Evolutionary conservation across 1,140 invertebrate species (phyloP), one percentile per base, ranked within the genome.

Genomic region (Rhynchophorus ferrugineus): DNA sequence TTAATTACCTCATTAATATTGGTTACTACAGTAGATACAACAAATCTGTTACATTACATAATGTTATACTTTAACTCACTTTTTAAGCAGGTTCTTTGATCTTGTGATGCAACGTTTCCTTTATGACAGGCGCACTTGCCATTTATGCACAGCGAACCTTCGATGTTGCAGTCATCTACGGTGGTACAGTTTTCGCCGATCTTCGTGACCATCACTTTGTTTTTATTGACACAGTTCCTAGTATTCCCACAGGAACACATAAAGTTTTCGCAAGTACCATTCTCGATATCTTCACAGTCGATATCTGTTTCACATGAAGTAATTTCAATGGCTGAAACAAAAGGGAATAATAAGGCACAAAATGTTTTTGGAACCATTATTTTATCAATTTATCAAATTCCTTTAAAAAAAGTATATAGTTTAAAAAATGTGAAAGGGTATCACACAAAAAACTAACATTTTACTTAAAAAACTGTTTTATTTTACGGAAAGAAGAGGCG

Each of bases 1-100:
- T n/a, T n/a, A n/a, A n/a, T n/a, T n/a, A n/a, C n/a, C n/a, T n/a
- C n/a, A n/a, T n/a, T n/a, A n/a, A n/a, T n/a, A n/a, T n/a, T n/a
- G n/a, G n/a, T n/a, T n/a, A n/a, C n/a, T n/a, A n/a, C n/a, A n/a
- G n/a, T n/a, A n/a, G n/a, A n/a, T n/a, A n/a, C n/a, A n/a, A n/a
- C n/a, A n/a, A n/a, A n/a, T n/a, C n/a, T n/a, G n/a, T n/a, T n/a
- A n/a, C n/a, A n/a, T n/a, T n/a, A n/a, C n/a, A n/a, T n/a, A n/a
- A n/a, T n/a, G n/a, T 29, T 29, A 29, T 29, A 29, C 5, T 5
- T 29, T 29, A n/a, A 22, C 43, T 44, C 34, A 44, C 43, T 22
- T 17, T 6, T 44, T 18, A 44, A 44, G 34, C 43, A 44, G 18
- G 13, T 44, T 34, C 43, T 33, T 18, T 13, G 11, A 44, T 44